Evolutionary conservation across 64 coral and sea anemone species (phyloP).

Genomic region (Trachythela sp.): DNA sequence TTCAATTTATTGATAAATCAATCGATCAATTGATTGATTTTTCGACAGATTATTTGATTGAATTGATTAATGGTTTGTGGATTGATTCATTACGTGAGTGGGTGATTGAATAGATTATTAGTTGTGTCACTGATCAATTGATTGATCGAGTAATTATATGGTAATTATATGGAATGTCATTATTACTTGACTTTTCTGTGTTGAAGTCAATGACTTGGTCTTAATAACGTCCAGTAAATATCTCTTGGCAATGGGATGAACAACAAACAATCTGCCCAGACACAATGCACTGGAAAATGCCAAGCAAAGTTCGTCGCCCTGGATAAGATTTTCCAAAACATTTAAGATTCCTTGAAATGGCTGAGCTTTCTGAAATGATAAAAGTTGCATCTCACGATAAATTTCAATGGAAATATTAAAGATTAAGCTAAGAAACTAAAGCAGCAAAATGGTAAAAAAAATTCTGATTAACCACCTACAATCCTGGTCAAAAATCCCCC

Average conservation of each 20-base stretch:
- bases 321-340: constrained; percentile 55
- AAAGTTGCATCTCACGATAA: background rate
- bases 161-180: background rate
- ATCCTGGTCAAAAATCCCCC: background rate
- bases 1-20: no score
- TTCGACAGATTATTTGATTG: no score
- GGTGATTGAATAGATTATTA: no score
- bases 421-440: no score
- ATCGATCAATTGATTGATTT: no score
- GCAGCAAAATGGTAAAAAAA: no score
- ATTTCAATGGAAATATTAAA: no score
- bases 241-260: constrained; percentile 70
- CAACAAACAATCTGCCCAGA: constrained; percentile 74
- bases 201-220: background rate
- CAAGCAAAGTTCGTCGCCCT: constrained; percentile 44
- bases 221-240: constrained; percentile 56
- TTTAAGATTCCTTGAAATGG: constrained; percentile 61
- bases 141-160: background rate
- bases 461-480: no score
- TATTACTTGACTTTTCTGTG: background rate
- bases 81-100: no score
- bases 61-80: no score
- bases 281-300: constrained; percentile 87
- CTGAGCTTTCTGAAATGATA: constrained; percentile 44
- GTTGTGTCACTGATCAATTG: no score